Base-by-base conservation (phyloP, 2,797 vertebrate genomes). In the Phrynocephalus forsythii region DNA sequence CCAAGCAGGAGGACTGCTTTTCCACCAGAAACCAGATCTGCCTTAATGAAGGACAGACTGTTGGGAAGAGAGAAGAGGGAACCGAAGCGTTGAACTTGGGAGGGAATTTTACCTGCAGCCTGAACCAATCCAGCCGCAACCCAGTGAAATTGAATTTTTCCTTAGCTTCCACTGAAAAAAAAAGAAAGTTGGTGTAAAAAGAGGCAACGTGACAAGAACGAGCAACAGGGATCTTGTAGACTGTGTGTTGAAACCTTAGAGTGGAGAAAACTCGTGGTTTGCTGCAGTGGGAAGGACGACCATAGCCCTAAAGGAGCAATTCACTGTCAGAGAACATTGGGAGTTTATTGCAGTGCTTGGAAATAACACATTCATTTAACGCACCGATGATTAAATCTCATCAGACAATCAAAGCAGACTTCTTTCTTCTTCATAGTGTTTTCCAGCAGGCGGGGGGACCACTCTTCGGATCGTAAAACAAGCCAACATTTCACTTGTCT, bases 91-190 rank as follows among this genome's bases (percentile, higher is more conserved):
- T 33, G 73, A 76, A 18, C 56, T 24, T 1, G 10, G 33, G 9
- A 48, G 26, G 20, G 82, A 22, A 71, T 48, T 84, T 68, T 92
- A 99, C 98, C 98, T 99, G 98, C 88, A 99, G 91, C 85, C 98
- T 96, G 83, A 99, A 96, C 98, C 98, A 99, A 94, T 99, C 98
- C 90, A 99, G 85, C 91, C 98, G 97, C 16, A 99, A 91, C 1
- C 97, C 97, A 20, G 93, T 95, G 88, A 99, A 97, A 83, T 99
- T 97, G 90, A 99, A 98, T 88, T 96, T 95, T 86, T 98, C 97
- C 87, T 97, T 97, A 33, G 95, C 96, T 2, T 98, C 97, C 87
- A 96, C 98, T 99, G 95, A 1, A 5, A 78, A 75, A 33, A 5
- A 78, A 75, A 33, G 89, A 80, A 90, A 0, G 0, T 15, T 16